These are phyloP conservation scores for Montipora sp. DNA, from an alignment of 64 coral and sea anemone genomes.

Conservation along the genomic window DNA sequence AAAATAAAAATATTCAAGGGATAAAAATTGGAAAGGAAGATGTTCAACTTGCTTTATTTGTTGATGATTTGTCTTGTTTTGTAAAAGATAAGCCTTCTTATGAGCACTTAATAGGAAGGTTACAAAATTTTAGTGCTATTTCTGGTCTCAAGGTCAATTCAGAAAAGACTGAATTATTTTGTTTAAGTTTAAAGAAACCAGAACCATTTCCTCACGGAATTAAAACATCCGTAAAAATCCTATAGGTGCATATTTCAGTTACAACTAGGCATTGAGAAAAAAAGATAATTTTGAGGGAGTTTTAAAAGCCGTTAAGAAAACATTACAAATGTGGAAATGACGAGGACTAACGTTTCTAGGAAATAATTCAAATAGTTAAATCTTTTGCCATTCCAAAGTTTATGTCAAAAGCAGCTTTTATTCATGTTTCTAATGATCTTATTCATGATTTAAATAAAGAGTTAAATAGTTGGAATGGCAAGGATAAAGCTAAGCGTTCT, in stretches of 20 bases:
- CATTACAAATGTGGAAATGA: neutral
- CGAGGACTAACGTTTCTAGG: neutral
- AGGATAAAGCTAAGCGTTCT: neutral
- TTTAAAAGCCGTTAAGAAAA: neutral
- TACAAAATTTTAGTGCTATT: neutral
- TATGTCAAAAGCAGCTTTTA: neutral
- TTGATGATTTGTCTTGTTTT: no score
- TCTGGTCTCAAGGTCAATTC: slow-evolving; percentile 5
- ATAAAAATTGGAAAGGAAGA: no score
- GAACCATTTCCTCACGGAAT: neutral
- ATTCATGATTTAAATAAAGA: neutral
- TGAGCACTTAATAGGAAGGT: no score
- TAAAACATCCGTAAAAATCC: neutral
- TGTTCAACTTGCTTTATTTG: no score
- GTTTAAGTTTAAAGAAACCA: neutral
- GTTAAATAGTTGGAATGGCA: neutral
- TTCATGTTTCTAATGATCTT: neutral
- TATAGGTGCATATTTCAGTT: neutral
- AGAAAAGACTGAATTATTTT: neutral
- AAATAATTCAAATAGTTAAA: neutral
- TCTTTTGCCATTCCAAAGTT: neutral
- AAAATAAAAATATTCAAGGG: no score
- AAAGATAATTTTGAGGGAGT: neutral
- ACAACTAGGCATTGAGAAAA: neutral
- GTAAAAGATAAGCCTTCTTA: no score